Base-by-base conservation (phyloP, 2,797 vertebrate genomes). In the Vespertilio murinus region DNA sequence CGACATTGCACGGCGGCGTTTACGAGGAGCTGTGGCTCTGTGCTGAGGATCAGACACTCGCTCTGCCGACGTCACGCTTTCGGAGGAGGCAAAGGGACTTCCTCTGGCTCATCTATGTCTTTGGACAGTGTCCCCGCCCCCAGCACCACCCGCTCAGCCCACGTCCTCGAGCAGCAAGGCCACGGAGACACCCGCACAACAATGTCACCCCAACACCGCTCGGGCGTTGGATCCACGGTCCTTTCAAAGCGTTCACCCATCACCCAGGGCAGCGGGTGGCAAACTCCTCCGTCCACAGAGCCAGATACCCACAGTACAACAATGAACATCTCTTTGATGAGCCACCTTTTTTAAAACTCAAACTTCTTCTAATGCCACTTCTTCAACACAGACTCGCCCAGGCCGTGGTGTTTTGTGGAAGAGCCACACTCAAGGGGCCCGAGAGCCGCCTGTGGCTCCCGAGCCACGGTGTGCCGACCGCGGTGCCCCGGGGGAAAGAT, bases 1-100 rank as follows among this genome's bases (percentile, higher is more conserved):
- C 54, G n/a, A n/a, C n/a, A n/a, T n/a, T n/a, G 12, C 23, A 85
- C 38, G 82, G 90, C 83, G 90, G 90, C 40, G 82, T 47, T 77
- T 88, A 96, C 96, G 22, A 38, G 84, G 78, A 92, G 87, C 93
- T 80, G 94, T 90, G 81, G 77, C 87, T 95, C 95, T 96, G 97
- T 83, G 94, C 90, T 91, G 84, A 96, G 95, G 87, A 96, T 94
- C 95, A 93, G 87, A 64, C 28, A 71, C 93, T 64, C 88, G 73
- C 38, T 45, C 92, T 90, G 67, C 93, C 86, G 93, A 64, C 88
- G 56, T 33, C 94, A 93, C 80, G 88, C 90, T 95, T 82, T 8
- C 40, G 74, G 85, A 93, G 79, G 84, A 88, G 83, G 77, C 94
- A 75, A 71, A 52, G 77, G 77, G 91, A 94, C 82, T 94, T 93